Evolutionary conservation across 2,888 invertebrate species (phyloP), one percentile per base, ranked within the genome.

Genomic region (Penaeus monodon): DNA sequence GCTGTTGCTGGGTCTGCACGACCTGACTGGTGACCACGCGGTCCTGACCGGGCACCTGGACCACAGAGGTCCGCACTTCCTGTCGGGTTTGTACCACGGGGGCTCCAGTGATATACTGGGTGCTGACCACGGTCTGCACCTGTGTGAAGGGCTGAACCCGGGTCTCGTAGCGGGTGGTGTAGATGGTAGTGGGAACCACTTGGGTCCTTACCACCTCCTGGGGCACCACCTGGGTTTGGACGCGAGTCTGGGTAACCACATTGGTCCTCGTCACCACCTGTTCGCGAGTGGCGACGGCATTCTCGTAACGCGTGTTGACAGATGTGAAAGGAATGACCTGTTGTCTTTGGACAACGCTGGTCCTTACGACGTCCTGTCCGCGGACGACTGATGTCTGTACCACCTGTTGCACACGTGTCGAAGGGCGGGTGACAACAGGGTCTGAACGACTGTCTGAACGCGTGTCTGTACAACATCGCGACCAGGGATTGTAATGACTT

Each of bases 151-250:
- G 74, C 22, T 85, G 81, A 20, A 85, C 74, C 3, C 73, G 44
- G 22, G 88, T 88, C 74, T 77, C 68, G 24, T 74, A 49, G 49
- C 65, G 65, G 38, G 81, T 88, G 49, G 82, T 81, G 79, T 77
- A 85, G 65, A 88, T 57, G 63, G 74, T 80, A 0, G 73, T 79
- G 44, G 66, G 78, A 20, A 82, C 57, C 24, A 65, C 73, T 33
- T 68, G 82, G 4, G 85, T 88, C 27, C 63, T 63, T 63, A 73
- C 68, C 12, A 82, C 82, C n/a, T 81, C 81, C 70, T 85, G 79
- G 22, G 79, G 44, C 12, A 81, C 81, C 57, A 88, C 76, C 38
- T 81, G 81, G 17, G 81, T 81, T 17, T 68, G 66, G 38, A 81
- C 65, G 24, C 22, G n/a, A 10, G 81, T 81, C 68, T 81, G 81